Conservation (phyloP, 2,113 vertebrate species). For the Megaptera novaeangliae region DNA sequence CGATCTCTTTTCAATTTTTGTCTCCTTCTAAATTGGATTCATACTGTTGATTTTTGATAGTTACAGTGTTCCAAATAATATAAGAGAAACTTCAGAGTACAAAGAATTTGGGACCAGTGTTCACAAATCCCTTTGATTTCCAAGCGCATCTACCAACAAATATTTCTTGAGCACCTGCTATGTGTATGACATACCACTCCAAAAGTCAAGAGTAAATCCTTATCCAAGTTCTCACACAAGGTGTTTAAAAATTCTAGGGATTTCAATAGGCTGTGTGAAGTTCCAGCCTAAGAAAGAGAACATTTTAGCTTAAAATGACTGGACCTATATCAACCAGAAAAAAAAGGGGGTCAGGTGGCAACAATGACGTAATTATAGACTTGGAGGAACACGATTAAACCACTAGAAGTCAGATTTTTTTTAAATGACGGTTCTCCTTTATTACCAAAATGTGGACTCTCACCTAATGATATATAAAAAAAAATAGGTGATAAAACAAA, state of each 20-base stretch:
- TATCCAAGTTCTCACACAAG: constrained; percentile 26
- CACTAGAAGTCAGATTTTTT: constrained; percentile 60
- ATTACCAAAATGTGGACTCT: background rate
- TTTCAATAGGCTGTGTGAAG: constrained; percentile 17
- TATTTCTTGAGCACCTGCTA: background rate
- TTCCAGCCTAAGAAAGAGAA: background rate
- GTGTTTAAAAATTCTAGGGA: constrained; percentile 44
- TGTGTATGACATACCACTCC: background rate
- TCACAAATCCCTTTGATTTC: constrained; percentile 33
- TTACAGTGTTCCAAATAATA: constrained; percentile 4
- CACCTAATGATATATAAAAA: constrained; percentile 1
- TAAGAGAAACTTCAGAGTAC: background rate
- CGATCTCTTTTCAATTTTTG: background rate
- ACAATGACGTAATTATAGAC: constrained; percentile 48
- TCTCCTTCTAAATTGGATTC: background rate
- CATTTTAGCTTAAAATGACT: background rate
- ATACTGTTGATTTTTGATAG: background rate
- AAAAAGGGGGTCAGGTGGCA: constrained; percentile 52
- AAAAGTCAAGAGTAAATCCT: constrained; percentile 27
- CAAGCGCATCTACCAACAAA: background rate
- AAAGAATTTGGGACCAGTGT: background rate
- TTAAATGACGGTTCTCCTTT: background rate
- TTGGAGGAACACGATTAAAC: constrained; percentile 62
- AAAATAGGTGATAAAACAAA: background rate
- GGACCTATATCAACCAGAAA: background rate